Base-by-base conservation (phyloP, 2,888 invertebrate species). In the Rotaria magnacalcarata region DNA sequence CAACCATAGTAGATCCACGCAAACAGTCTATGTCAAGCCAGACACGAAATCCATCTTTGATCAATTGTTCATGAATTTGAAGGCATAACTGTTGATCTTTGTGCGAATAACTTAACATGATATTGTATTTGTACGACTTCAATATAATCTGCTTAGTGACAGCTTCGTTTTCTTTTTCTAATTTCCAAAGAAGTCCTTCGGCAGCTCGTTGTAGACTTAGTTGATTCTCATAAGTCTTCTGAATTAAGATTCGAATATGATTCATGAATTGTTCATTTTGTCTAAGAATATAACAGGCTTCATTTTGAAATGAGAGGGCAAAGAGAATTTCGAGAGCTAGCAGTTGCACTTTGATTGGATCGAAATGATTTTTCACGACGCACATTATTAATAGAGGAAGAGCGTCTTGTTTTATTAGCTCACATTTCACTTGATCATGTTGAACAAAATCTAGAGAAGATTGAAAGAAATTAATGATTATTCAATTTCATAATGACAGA, bases 71-170 rank as follows among this genome's bases (percentile, higher is more conserved):
- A 47, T 60, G 84, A 84, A 84, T 84, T 41, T n/a, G 6, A 84
- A n/a, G 24, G 27, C 84, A 84, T 60, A 84, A 8, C 11, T 84
- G 11, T 56, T 60, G 0, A 50, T 60, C 58, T n/a, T 14, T 60
- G n/a, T 60, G 84, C 2, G 56, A 58, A 84, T 84, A 84, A 60
- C 84, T 84, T 24, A 84, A 54, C 84, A 84, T 84, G 6, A 84
- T 21, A 47, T 80, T 47, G n/a, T 80, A 80, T 47, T 80, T 80
- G 47, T 80, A 80, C 16, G 27, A 21, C 10, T 7, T 80, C 0
- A 19, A 24, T 24, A 3, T n/a, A 14, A 2, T n/a, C 34, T 2
- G 10, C n/a, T 80, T 80, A 6, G n/a, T n/a, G n/a, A 80, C 11
- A 47, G 24, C 21, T 47, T 80, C n/a, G 47, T 43, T 14, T 80